Conservation (phyloP, 2,888 invertebrate species). For the Baccha elongata region DNA sequence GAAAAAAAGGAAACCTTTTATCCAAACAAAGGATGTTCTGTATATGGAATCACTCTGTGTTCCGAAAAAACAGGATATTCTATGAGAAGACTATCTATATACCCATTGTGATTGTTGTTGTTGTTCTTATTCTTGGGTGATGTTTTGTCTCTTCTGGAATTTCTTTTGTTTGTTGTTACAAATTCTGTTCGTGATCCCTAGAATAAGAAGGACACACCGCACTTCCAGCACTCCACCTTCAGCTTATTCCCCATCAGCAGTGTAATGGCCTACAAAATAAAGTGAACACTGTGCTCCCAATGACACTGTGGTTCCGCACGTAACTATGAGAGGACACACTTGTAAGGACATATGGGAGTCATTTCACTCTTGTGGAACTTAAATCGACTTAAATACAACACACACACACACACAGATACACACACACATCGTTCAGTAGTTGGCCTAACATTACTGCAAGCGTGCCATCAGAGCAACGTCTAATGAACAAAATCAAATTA, state of each 20-base stretch:
- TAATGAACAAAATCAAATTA: slow-evolving; percentile 74
- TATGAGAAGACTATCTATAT: slow-evolving; percentile 38
- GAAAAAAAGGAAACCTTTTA: slow-evolving; percentile 29
- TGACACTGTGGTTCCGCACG: slow-evolving; percentile 42
- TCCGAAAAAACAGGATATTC: slow-evolving; percentile 54
- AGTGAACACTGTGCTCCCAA: slow-evolving; percentile 56
- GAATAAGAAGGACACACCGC: neutral
- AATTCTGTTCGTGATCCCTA: slow-evolving; percentile 50
- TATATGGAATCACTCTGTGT: slow-evolving; percentile 48
- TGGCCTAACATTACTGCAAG: slow-evolving; percentile 30
- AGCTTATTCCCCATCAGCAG: neutral
- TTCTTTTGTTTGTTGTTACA: slow-evolving; percentile 40
- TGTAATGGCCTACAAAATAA: slow-evolving; percentile 69
- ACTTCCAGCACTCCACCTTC: neutral
- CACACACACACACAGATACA: slow-evolving; percentile 5
- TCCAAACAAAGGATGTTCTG: slow-evolving; percentile 63
- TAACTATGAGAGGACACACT: slow-evolving; percentile 51
- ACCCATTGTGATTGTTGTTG: slow-evolving; percentile 54
- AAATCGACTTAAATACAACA: slow-evolving; percentile 60
- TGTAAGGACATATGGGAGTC: slow-evolving; percentile 65
- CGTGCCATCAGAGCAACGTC: slow-evolving; percentile 50
- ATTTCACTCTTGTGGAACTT: slow-evolving; percentile 61
- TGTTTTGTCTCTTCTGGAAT: slow-evolving; percentile 32
- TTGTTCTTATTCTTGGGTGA: slow-evolving; percentile 29
- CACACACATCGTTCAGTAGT: neutral